Conservation (phyloP, 1,140 invertebrate genomes). For the Caenorhabditis remanei region DNA sequence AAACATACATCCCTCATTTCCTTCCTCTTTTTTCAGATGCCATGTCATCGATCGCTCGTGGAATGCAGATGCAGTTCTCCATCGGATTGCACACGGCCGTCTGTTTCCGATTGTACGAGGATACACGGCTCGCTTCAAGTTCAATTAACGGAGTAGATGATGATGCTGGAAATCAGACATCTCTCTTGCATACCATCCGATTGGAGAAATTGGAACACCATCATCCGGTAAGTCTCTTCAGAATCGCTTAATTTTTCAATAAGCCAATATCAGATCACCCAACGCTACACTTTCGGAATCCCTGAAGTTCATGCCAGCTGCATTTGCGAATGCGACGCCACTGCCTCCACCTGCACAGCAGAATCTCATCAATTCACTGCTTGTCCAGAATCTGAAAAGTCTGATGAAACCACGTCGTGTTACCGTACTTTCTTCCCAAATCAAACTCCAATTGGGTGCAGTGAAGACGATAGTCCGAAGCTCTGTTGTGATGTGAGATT, state of each 20-base stretch:
- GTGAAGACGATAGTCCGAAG: constrained; percentile 57
- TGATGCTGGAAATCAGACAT: constrained; percentile 35
- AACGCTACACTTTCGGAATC: constrained; percentile 66
- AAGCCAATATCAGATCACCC: constrained; percentile 44
- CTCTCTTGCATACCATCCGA: constrained; percentile 61
- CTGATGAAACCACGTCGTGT: constrained; percentile 44
- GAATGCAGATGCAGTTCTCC: constrained; percentile 66
- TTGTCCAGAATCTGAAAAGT: constrained; percentile 54
- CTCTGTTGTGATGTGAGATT: constrained; percentile 68
- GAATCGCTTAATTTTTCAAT: too few relatives aligned
- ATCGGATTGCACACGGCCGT: constrained; percentile 66
- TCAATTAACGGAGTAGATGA: background rate
- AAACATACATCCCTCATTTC: background rate
- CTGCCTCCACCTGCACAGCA: constrained; percentile 52
- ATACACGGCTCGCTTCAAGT: background rate
- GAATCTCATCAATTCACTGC: constrained; percentile 63
- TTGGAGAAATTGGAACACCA: constrained; percentile 65
- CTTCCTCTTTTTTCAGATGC: constrained; percentile 16
- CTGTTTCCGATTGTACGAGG: constrained; percentile 64
- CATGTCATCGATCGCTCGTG: constrained; percentile 12
- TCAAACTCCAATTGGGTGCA: constrained; percentile 61
- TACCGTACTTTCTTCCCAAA: constrained; percentile 69
- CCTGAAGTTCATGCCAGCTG: constrained; percentile 65
- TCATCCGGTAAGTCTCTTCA: constrained; percentile 66
- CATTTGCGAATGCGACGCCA: constrained; percentile 65